Conservation (phyloP, 2,797 vertebrate species). For the Heterohyrax brucei region DNA sequence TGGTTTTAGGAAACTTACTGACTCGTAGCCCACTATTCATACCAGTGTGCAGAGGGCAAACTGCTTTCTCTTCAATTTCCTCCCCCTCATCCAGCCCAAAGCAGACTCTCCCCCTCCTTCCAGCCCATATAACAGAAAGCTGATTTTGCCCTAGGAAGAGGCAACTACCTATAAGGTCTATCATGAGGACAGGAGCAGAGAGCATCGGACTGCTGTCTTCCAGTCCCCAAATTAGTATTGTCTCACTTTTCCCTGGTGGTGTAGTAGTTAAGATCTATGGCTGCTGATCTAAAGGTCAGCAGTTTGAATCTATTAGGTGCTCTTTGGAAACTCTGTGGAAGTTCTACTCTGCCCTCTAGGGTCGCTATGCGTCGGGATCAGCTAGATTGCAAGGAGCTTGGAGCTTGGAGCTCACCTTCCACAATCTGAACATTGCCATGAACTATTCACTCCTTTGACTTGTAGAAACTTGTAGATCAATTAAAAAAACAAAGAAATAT, state of each 20-base stretch:
- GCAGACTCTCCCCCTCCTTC: background rate
- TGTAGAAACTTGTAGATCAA: background rate
- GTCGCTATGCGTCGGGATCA: no score
- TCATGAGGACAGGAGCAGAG: no score
- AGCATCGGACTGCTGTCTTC: background rate
- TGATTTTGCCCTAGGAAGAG: background rate
- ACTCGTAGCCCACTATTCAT: conserved; percentile 44
- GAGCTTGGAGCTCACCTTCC: background rate
- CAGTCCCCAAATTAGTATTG: background rate
- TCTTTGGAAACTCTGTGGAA: no score
- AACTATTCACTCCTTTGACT: background rate
- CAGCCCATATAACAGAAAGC: background rate
- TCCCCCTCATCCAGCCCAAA: background rate
- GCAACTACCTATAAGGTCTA: background rate
- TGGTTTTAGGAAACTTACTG: conserved; percentile 62
- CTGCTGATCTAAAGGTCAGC: no score
- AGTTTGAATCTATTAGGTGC: no score
- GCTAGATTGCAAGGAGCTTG: no score
- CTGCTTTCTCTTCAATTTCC: background rate
- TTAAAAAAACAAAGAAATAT: background rate
- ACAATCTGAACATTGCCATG: background rate
- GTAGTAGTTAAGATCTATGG: no score
- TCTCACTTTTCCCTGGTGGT: background rate
- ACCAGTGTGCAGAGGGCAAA: background rate
- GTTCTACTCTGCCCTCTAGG: no score